Conservation (phyloP, 2,113 vertebrate species). For the Callipepla squamata region DNA sequence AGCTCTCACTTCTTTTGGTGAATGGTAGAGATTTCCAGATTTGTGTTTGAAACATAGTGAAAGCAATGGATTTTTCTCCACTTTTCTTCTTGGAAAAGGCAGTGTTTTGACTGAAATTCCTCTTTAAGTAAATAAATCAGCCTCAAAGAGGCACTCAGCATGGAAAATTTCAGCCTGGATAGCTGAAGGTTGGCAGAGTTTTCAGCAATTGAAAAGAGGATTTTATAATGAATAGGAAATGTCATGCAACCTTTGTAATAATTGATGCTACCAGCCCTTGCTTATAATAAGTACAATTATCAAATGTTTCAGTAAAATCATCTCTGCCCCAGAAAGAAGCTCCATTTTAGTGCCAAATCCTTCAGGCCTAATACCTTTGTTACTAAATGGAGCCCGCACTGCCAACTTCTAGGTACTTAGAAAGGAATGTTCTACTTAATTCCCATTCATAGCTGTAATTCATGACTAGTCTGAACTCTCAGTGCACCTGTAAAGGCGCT, state of each 20-base stretch:
- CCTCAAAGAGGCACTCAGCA: neutral
- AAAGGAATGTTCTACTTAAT: slow-evolving; percentile 66
- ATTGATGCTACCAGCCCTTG: slow-evolving; percentile 43
- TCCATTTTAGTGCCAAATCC: slow-evolving; percentile 57
- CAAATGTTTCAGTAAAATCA: slow-evolving; percentile 57
- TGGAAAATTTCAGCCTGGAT: slow-evolving; percentile 53
- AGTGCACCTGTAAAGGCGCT: slow-evolving; percentile 59
- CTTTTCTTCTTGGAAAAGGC: neutral
- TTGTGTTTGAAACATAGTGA: neutral
- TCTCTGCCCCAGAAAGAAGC: slow-evolving; percentile 41
- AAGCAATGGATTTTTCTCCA: neutral
- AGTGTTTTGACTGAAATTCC: neutral
- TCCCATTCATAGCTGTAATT: slow-evolving; percentile 60
- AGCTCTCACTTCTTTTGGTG: neutral
- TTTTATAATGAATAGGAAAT: slow-evolving; percentile 47
- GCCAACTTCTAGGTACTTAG: slow-evolving; percentile 54
- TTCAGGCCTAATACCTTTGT: slow-evolving; percentile 51
- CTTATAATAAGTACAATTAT: slow-evolving; percentile 59
- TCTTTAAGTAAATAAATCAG: slow-evolving; percentile 4
- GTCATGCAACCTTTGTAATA: slow-evolving; percentile 53
- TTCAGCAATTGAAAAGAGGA: slow-evolving; percentile 29
- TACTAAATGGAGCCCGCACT: neutral
- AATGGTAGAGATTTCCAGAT: neutral
- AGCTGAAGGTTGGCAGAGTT: slow-evolving; percentile 15
- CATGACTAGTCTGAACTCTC: slow-evolving; percentile 57